A percentile compares a stretch with the other conserved stretches of the same genome.
Evolutionary conservation across 2,113 vertebrate species (phyloP).

Genomic region (Malurus alboscapulatus): DNA sequence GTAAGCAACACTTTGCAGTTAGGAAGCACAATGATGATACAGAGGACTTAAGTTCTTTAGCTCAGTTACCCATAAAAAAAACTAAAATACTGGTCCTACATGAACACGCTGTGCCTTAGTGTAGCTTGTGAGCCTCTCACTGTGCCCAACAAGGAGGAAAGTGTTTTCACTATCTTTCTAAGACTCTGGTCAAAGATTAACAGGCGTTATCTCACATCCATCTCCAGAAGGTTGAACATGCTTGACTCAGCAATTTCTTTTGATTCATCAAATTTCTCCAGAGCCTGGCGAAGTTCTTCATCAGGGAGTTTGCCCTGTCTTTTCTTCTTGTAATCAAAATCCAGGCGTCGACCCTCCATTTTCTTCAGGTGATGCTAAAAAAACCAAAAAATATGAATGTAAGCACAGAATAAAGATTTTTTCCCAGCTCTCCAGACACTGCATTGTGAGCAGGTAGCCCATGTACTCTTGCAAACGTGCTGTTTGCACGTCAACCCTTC

Average conservation of each 20-base stretch:
- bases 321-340: constrained; percentile 99
- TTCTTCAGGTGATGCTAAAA: constrained; percentile 97
- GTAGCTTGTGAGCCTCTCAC: not conserved
- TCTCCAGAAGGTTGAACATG: constrained; percentile 98
- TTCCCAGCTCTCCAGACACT: not conserved
- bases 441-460: not conserved
- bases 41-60: not conserved
- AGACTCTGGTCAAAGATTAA: not conserved
- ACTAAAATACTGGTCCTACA: not conserved
- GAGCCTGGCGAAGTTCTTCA: constrained; percentile 92
- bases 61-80: not conserved
- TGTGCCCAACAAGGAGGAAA: not conserved
- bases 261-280: constrained; percentile 97
- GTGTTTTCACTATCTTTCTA: not conserved
- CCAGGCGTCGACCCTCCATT: constrained; percentile 91
- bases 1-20: not conserved
- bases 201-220: constrained; percentile 84
- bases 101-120: not conserved
- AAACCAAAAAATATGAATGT: not conserved
- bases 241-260: constrained; percentile 97
- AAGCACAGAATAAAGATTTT: not conserved
- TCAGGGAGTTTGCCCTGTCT: constrained; percentile 93
- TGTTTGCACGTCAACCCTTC: not conserved
- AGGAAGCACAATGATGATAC: not conserved
- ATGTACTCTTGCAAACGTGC: not conserved